phyloP scores from a whole-genome alignment of 2,888 invertebrate genomes.

The Melieria crassipennis region DNA sequence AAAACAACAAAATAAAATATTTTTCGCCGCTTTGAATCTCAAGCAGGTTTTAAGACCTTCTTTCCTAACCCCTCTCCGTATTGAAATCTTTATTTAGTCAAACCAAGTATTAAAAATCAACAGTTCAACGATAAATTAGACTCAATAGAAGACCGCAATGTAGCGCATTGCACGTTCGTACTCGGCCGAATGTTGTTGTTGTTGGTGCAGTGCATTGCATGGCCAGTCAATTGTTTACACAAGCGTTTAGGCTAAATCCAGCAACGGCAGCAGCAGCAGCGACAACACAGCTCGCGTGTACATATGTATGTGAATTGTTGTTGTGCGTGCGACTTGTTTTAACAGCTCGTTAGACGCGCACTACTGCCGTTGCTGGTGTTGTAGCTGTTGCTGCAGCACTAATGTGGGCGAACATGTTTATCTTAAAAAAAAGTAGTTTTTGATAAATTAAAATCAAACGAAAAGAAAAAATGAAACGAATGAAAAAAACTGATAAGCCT shows the following conservation, averaged over 20 bases:
- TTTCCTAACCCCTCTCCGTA: too few species aligned
- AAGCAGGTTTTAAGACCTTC: too few species aligned
- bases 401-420: conserved; percentile 59
- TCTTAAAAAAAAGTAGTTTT: conserved; percentile 18
- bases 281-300: conserved; percentile 32
- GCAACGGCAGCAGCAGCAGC: conserved; percentile 32
- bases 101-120: too few species aligned
- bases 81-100: too few species aligned
- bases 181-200: too few species aligned
- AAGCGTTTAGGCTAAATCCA: conserved; percentile 14
- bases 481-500: not conserved
- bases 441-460: not conserved
- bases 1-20: too few species aligned
- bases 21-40: too few species aligned
- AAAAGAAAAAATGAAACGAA: conserved; percentile 10
- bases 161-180: too few species aligned
- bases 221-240: conserved; percentile 33
- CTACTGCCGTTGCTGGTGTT: conserved; percentile 39
- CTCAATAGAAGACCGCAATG: too few species aligned
- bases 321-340: conserved; percentile 20
- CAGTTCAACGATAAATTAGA: too few species aligned
- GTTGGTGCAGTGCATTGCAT: not conserved
- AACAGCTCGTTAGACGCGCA: conserved; percentile 26
- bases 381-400: conserved; percentile 36
- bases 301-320: conserved; percentile 40